These are phyloP conservation scores for Ctena decussata DNA, from an alignment of 2,888 invertebrate genomes.

Conservation along the genomic window DNA sequence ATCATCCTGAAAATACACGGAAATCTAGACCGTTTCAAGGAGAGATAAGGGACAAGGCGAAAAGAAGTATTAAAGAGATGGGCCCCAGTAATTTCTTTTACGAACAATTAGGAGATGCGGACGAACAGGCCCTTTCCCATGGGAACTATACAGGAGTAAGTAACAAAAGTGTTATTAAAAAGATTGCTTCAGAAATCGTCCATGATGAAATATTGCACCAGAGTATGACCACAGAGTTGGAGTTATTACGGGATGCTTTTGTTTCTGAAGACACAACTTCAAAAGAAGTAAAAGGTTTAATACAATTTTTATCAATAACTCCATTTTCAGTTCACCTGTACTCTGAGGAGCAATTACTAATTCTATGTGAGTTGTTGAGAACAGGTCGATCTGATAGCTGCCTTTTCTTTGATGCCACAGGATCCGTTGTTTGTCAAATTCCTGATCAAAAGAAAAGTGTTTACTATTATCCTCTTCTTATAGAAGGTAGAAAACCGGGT, in stretches of 20 bases:
- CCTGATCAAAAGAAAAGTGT: neutral
- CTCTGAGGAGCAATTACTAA: neutral
- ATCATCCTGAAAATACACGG: neutral
- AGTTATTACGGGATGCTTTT: neutral
- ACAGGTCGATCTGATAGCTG: neutral
- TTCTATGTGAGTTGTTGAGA: neutral
- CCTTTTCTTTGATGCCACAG: conserved; percentile 4
- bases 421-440: neutral
- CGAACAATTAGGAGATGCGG: neutral
- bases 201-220: neutral
- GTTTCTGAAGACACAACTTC: neutral
- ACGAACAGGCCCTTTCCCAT: neutral
- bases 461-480: neutral
- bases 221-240: neutral
- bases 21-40: neutral
- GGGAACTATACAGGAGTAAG: neutral
- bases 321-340: neutral
- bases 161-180: neutral
- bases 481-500: neutral
- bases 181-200: neutral
- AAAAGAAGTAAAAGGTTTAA: neutral
- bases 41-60: neutral
- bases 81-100: neutral
- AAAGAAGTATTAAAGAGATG: neutral
- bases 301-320: neutral